Conservation (phyloP, 2,888 invertebrate species). For the Dioctria rufipes region DNA sequence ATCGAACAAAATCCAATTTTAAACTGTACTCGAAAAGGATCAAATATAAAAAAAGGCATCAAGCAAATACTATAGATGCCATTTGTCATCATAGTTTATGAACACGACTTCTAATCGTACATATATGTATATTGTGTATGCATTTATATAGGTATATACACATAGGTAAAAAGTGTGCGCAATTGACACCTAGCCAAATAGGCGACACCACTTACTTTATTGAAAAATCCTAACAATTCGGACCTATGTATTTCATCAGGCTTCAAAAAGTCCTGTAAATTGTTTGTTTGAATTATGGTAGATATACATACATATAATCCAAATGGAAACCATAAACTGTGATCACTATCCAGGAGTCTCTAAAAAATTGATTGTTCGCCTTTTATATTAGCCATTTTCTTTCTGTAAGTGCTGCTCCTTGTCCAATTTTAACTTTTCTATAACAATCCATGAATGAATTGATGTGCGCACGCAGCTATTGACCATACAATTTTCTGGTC, state of each 20-base stretch:
- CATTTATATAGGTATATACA: not conserved
- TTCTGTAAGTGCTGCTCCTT: conserved; percentile 5
- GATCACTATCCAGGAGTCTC: conserved; percentile 11
- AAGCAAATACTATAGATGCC: conserved; percentile 27
- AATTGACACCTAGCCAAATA: conserved; percentile 52
- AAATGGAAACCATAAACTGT: conserved; percentile 34
- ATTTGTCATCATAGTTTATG: conserved; percentile 58
- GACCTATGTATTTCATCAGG: too few relatives aligned
- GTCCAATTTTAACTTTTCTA: conserved; percentile 26
- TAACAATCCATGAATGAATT: conserved; percentile 56
- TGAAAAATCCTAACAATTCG: too few relatives aligned
- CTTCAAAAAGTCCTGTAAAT: too few relatives aligned
- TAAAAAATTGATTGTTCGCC: conserved; percentile 35
- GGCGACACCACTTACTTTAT: conserved; percentile 7
- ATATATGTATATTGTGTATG: conserved; percentile 27
- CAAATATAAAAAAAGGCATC: not conserved
- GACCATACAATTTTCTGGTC: conserved; percentile 54
- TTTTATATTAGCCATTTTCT: conserved; percentile 27
- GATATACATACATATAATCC: not conserved
- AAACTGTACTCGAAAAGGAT: conserved; percentile 28
- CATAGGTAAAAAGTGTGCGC: conserved; percentile 41
- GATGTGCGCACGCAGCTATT: conserved; percentile 47
- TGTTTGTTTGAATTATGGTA: conserved; percentile 39
- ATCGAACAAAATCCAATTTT: conserved; percentile 35
- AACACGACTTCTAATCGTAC: not conserved